Evolutionary conservation across 2,888 invertebrate species (phyloP), one percentile per base, ranked within the genome.

Genomic region (Heliconius cydno): DNA sequence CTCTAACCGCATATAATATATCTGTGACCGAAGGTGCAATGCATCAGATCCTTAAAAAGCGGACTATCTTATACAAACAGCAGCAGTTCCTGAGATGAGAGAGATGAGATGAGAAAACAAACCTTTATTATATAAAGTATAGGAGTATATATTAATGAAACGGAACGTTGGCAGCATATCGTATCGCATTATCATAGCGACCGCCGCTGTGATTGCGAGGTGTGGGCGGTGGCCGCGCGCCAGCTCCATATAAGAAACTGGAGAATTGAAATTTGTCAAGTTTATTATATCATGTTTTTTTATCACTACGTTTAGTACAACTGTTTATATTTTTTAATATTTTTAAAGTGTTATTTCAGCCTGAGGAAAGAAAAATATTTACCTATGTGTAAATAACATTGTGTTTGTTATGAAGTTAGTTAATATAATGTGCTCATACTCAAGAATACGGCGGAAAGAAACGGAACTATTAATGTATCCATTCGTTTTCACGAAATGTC

Each of bases 121-220:
- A 34, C 34, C 28, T 28, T 28, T 1, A 28, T 28, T 28, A 28
- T 28, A 28, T 28, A 28, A 34, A 57, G 22, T 57, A 57, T 60
- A 34, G 9, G 34, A 34, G 34, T 34, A 73, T 19, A 30, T 60
- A 22, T 12, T 38, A 60, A 34, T 41, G 78, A 57, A 66, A 57
- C 25, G 52, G 28, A 76, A 77, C 77, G 80, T 80, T 80, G 80
- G 80, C 80, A 79, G 68, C 74, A 76, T 67, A 79, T 79, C 79
- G 80, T 74, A 81, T 76, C 80, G 76, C 75, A 81, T 82, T 82
- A 82, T 77, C 81, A 81, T 82, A 81, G 79, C 77, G 66, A 77
- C 74, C 71, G 80, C 79, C 30, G 77, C 75, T 75, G 67, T 66
- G 72, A 80, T 72, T 80, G 28, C 79, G 68, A 60, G 70, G 41